These are phyloP conservation scores for Oxyruncus cristatus DNA, from an alignment of 2,113 vertebrate species.

Conservation along the genomic window DNA sequence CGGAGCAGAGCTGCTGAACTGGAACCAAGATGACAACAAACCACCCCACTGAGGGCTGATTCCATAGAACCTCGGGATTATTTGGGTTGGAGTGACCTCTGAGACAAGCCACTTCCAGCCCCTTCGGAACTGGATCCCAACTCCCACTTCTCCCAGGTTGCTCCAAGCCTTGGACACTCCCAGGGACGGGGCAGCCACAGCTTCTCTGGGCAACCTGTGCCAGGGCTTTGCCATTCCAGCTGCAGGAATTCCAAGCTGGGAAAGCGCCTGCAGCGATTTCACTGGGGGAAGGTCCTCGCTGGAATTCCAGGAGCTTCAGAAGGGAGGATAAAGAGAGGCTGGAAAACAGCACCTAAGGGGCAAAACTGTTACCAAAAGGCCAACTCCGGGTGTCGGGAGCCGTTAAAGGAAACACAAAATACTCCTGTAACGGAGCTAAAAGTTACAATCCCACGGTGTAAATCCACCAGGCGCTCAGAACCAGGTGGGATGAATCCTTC, in stretches of 20 bases:
- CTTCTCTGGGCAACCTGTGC: neutral
- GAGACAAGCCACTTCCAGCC: neutral
- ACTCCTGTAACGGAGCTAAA: neutral
- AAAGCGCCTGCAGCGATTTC: neutral
- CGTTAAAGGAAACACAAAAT: rapidly evolving
- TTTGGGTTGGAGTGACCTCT: neutral
- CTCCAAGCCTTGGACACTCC: neutral
- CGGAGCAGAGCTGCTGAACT: neutral
- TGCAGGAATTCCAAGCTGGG: neutral
- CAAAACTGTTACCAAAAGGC: rapidly evolving
- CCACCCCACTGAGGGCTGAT: neutral
- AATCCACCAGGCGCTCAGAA: neutral
- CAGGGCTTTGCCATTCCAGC: neutral
- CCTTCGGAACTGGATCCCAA: neutral
- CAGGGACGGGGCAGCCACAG: neutral
- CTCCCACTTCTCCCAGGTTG: neutral
- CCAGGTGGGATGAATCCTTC: neutral
- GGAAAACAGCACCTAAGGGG: neutral
- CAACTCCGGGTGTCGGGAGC: rapidly evolving
- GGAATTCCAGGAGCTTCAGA: neutral
- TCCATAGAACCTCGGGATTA: rapidly evolving
- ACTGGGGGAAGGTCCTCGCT: rapidly evolving
- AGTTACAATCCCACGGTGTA: rapidly evolving
- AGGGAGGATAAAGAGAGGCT: neutral
- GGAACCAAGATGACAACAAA: neutral